Conservation (phyloP, 1,140 invertebrate species). For the Matsumurasca onukii region DNA sequence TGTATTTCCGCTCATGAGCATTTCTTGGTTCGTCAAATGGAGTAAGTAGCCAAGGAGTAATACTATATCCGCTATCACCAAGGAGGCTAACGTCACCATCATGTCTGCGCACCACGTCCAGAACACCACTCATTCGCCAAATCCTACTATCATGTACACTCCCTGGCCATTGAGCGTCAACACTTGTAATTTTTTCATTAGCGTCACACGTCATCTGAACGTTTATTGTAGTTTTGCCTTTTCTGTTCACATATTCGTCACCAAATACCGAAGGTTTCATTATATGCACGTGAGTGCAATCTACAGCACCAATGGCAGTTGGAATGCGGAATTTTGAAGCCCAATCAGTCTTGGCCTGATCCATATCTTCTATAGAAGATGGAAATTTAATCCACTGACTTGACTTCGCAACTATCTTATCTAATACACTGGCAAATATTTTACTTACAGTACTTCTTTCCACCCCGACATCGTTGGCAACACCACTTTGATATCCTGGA, state of each 20-base stretch:
- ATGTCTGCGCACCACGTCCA: neutral
- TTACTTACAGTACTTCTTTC: conserved; percentile 25
- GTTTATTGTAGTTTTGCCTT: conserved; percentile 35
- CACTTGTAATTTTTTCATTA: conserved; percentile 22
- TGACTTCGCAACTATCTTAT: conserved; percentile 17
- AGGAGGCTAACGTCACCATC: neutral
- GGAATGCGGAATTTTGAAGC: conserved; percentile 7
- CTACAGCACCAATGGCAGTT: neutral
- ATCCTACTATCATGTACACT: conserved; percentile 6
- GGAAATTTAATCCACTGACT: neutral
- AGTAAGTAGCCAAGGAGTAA: conserved; percentile 7
- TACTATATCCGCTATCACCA: conserved; percentile 7
- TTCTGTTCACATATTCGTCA: conserved; percentile 22
- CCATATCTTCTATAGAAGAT: neutral
- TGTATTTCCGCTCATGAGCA: neutral
- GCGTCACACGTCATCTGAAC: conserved; percentile 20
- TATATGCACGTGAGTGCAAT: neutral
- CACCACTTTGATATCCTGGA: conserved; percentile 16
- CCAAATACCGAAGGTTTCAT: neutral
- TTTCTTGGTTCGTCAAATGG: conserved; percentile 4
- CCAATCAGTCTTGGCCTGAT: conserved; percentile 11
- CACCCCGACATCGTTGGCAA: conserved; percentile 6
- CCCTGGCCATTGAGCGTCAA: conserved; percentile 3
- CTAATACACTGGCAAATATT: conserved; percentile 3
- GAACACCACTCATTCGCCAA: conserved; percentile 1